Evolutionary conservation across 92 coral and sea anemone species (phyloP), one percentile per base, ranked within the genome.

Genomic region (Palythoa caribaeorum): DNA sequence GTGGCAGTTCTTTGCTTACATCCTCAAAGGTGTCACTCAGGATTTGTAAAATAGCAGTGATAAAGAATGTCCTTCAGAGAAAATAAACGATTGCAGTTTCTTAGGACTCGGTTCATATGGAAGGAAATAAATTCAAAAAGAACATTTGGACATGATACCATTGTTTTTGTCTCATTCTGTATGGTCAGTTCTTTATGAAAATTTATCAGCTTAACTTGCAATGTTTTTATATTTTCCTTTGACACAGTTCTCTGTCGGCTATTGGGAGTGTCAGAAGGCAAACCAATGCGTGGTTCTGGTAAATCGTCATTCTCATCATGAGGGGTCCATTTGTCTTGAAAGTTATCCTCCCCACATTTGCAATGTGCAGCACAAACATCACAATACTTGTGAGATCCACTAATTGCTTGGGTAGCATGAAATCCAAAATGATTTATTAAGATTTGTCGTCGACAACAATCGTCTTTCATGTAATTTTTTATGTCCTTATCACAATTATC

Each of bases 41-140:
- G 40, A 78, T 78, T 54, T 35, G 83, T 20, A 78, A 38, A 78
- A 78, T 78, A 20, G 83, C 68, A 21, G 83, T 78, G 40, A 54
- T 78, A 2, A 55, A 53, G 83, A 36, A 78, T 78, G 83, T 78
- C 83, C 70, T 51, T 78, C 40, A 78, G 19, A 78, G 83, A 20
- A 55, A 78, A 78, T 57, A 78, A 78, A 14, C 39, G 83, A 28
- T 28, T 20, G 70, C 83, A 55, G 50, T 55, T 78, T 55, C 38
- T 78, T 12, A 55, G 83, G 20, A 78, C 83, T 51, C 54, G 83
- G 83, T 78, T 78, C 2, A 78, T 78, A 28, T 78, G 83, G n/a
- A 78, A 78, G 2, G 83, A 76, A 51, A 50, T 76, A 20, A 76
- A 50, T 76, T 76, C 65, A 17, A 76, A 76, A 48, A 76, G 80